Evolutionary conservation across 2,888 invertebrate species (phyloP), one percentile per base, ranked within the genome.

Genomic region (Nesidiocoris tenuis): DNA sequence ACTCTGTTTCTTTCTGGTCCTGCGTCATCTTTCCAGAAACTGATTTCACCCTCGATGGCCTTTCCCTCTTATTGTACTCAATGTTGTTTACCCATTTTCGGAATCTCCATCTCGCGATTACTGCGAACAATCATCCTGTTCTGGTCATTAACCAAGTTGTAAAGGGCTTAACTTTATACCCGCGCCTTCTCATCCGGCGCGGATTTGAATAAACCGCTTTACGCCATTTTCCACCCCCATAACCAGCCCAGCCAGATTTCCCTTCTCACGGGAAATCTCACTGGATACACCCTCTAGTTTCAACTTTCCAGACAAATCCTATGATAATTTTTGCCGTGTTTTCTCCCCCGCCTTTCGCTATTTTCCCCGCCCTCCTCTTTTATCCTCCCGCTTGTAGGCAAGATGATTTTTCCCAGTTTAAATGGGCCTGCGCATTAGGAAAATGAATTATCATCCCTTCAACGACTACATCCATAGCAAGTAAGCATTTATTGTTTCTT

Each of bases 91-190:
- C 12, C 39, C 39, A 39, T 39, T 39, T 39, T 12, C 7, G n/a
- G n/a, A 59, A 5, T 59, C 59, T n/a, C 3, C n/a, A 18, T n/a
- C 19, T 59, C 19, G 59, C n/a, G 59, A 59, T 59, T 59, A 59
- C 17, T 5, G 3, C 3, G 17, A n/a, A n/a, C 59, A 59, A 18
- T 59, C 59, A 59, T 59, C 59, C 59, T n/a, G 59, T 59, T 59
- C 59, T 59, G 59, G 59, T 59, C 59, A 59, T 59, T 59, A 59
- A 59, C 39, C 39, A 39, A 39, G 39, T 39, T 39, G 39, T 39
- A 39, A 39, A 17, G 59, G 59, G 18, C 59, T 59, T 16, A 59
- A 59, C 59, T 59, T 59, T 59, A 59, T 17, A 59, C 59, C 59
- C 59, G 5, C 3, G 17, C 59, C 59, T 39, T 39, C 39, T 39